Evolutionary conservation across 2,888 invertebrate genomes (phyloP).

Genomic region (Uloborus plumipes): DNA sequence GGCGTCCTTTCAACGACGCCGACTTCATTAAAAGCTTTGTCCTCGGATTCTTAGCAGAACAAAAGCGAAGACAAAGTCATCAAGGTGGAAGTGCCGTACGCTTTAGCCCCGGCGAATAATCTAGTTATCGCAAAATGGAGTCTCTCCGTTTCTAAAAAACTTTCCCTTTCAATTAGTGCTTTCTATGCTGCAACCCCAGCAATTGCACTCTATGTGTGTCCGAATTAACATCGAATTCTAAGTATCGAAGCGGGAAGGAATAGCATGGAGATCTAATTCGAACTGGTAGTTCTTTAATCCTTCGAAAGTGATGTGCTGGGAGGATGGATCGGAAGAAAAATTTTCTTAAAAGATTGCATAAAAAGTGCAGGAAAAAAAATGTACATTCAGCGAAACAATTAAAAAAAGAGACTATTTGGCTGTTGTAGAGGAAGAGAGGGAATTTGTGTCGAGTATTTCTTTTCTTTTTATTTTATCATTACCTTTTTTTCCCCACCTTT

Average conservation of each 20-base stretch:
- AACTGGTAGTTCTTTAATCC: too few relatives aligned
- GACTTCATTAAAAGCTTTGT: conserved; percentile 24
- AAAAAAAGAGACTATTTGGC: conserved; percentile 37
- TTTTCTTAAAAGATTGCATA: conserved; percentile 37
- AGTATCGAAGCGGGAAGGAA: conserved; percentile 13
- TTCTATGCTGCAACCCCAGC: conserved; percentile 25
- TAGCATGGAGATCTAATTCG: conserved; percentile 59
- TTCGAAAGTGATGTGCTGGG: background rate
- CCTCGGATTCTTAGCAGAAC: conserved; percentile 34
- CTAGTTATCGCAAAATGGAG: background rate
- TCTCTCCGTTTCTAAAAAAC: conserved; percentile 43
- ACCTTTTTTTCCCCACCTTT: too few relatives aligned
- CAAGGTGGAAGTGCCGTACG: conserved; percentile 42
- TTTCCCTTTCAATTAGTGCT: conserved; percentile 58
- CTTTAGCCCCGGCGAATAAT: conserved; percentile 26
- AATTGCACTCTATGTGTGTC: conserved; percentile 41
- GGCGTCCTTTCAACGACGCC: conserved; percentile 9
- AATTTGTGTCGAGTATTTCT: background rate
- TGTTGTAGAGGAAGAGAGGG: conserved; percentile 18
- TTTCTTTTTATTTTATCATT: too few relatives aligned
- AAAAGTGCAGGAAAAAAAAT: conserved; percentile 14
- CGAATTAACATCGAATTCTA: conserved; percentile 44
- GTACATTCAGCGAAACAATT: conserved; percentile 51
- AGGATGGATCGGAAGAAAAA: conserved; percentile 15
- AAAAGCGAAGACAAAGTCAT: conserved; percentile 51